Conservation (phyloP, 1,140 invertebrate species). For the Drosophila rhopaloa region DNA sequence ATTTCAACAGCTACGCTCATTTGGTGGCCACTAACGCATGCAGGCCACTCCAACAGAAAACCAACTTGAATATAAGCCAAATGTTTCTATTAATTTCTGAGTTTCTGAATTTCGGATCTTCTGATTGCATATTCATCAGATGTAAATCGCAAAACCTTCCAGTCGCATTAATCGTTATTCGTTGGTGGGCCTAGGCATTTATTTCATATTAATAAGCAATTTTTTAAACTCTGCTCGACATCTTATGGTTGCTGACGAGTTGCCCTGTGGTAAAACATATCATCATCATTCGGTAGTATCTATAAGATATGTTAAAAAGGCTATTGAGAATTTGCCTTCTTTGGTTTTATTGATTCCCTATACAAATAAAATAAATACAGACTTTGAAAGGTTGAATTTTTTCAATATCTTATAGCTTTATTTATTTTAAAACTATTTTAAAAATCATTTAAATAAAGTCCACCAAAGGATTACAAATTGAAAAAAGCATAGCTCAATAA, state of each 20-base stretch:
- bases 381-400: too few relatives aligned
- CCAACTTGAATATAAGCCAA: constrained; percentile 26
- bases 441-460: too few relatives aligned
- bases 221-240: constrained; percentile 67
- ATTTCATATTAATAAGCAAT: constrained; percentile 80
- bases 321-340: too few relatives aligned
- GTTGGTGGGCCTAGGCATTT: constrained; percentile 77
- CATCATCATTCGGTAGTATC: constrained; percentile 35
- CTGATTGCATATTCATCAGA: constrained; percentile 75
- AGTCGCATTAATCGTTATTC: constrained; percentile 75
- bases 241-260: constrained; percentile 72
- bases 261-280: constrained; percentile 35
- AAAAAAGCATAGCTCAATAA: too few relatives aligned
- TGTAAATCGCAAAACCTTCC: constrained; percentile 73
- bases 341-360: constrained; percentile 41
- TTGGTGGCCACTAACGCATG: constrained; percentile 48
- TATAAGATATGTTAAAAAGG: constrained; percentile 43
- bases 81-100: constrained; percentile 61
- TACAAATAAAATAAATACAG: background rate
- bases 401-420: background rate
- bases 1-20: constrained; percentile 80
- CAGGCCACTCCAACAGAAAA: constrained; percentile 13
- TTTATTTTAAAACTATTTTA: too few relatives aligned
- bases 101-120: constrained; percentile 12
- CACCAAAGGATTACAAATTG: too few relatives aligned